These are phyloP conservation scores for Stichopus horrens DNA, from an alignment of 53 echinoderm and acorn worm genomes.

Conservation along the genomic window DNA sequence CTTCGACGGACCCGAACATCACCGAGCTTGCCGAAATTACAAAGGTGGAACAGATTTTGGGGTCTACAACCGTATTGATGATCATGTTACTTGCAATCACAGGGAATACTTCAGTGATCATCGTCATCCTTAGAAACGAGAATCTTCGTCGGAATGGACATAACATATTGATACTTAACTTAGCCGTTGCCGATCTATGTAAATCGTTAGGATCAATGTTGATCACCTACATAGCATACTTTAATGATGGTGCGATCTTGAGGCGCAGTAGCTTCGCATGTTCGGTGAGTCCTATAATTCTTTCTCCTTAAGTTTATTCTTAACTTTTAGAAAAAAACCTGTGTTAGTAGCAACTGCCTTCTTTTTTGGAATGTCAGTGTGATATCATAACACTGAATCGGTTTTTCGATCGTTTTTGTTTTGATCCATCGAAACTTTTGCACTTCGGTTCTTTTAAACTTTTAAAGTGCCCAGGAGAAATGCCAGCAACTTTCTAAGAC, in stretches of 20 bases:
- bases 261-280: background rate
- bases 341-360: background rate
- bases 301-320: background rate
- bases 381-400: background rate
- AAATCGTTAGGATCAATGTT: conserved; percentile 16
- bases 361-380: too few relatives aligned
- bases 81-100: background rate
- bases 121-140: background rate
- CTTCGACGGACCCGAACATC: too few relatives aligned
- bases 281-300: background rate
- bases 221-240: background rate
- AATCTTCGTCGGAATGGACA: conserved; percentile 31
- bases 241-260: background rate
- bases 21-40: too few relatives aligned
- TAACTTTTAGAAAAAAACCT: background rate
- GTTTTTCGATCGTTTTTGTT: background rate
- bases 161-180: conserved; percentile 27
- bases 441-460: too few relatives aligned
- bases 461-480: too few relatives aligned
- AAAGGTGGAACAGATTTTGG: background rate
- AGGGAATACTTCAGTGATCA: conserved; percentile 8
- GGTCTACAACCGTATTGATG: background rate
- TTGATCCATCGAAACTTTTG: background rate
- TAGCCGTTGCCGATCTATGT: conserved; percentile 26
- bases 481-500: too few relatives aligned